A percentile compares a stretch with the other conserved stretches of the same genome.
Evolutionary conservation across 2,797 vertebrate genomes (phyloP).

Genomic region (Myotis daubentonii): DNA sequence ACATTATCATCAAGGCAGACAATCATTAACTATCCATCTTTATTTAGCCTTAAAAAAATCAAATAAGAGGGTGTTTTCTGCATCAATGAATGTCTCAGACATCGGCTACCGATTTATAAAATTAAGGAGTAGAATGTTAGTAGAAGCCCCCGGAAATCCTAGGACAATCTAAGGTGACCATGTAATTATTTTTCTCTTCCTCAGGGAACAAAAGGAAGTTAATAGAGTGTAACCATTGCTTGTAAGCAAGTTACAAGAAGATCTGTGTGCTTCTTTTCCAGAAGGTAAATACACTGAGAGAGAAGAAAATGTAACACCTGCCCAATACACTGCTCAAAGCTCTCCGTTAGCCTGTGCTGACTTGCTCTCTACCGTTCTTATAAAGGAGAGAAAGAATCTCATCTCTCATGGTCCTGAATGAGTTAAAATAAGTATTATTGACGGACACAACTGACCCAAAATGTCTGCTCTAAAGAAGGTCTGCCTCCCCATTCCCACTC

Average conservation of each 20-base stretch:
- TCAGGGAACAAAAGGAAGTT: no score
- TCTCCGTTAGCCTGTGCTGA: no score
- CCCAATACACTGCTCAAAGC: no score
- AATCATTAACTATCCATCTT: not conserved
- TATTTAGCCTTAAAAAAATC: not conserved
- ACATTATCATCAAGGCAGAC: not conserved
- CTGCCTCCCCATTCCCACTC: not conserved
- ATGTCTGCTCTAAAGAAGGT: not conserved
- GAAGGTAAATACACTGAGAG: no score
- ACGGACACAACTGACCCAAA: not conserved
- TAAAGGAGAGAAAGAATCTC: not conserved
- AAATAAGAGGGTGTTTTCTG: not conserved
- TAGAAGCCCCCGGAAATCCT: not conserved
- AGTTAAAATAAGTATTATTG: not conserved
- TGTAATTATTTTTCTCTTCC: no score
- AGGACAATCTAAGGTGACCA: no score
- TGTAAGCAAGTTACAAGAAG: no score
- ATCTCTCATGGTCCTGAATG: not conserved
- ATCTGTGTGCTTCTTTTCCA: no score
- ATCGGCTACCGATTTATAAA: not conserved
- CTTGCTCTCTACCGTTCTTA: not conserved
- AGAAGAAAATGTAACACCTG: no score
- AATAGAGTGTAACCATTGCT: no score
- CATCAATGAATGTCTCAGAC: not conserved
- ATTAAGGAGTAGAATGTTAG: not conserved